Evolutionary conservation across 2,888 invertebrate genomes (phyloP).

Genomic region (Pachliopta kotzebuea): DNA sequence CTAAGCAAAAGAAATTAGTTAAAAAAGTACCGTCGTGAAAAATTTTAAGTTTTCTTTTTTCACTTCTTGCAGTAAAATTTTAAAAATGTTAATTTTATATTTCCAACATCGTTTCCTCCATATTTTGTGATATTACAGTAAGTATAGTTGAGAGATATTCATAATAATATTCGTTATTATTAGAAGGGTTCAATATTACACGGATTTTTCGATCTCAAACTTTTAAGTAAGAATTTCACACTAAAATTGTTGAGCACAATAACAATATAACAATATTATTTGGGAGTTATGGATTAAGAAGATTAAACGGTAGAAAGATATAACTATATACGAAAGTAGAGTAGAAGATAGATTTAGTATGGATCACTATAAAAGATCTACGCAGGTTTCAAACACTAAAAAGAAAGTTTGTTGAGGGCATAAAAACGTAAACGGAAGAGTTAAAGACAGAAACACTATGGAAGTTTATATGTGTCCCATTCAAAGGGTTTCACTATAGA

Average conservation of each 20-base stretch:
- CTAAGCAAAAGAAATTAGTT: constrained; percentile 3
- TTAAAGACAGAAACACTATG: neutral
- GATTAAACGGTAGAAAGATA: neutral
- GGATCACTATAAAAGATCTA: constrained; percentile 2
- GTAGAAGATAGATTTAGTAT: neutral
- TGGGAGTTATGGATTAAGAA: too few relatives aligned
- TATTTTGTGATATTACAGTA: too few relatives aligned
- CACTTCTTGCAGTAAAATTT: neutral
- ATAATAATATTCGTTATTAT: too few relatives aligned
- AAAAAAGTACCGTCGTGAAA: neutral
- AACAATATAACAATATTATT: too few relatives aligned
- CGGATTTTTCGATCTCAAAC: too few relatives aligned
- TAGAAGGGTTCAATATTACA: too few relatives aligned
- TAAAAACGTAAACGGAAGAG: neutral
- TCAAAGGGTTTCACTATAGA: constrained; percentile 5
- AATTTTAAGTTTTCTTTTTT: neutral
- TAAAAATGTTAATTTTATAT: neutral
- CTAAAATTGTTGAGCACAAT: too few relatives aligned
- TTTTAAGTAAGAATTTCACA: too few relatives aligned
- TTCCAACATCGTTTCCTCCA: neutral
- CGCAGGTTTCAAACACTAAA: constrained; percentile 1
- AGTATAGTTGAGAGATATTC: too few relatives aligned
- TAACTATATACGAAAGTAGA: neutral
- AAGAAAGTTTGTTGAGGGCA: neutral
- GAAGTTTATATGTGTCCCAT: neutral